Percentiles rank a stretch among this genome's conserved stretches.
These are phyloP conservation scores for Pangasius mekongensis DNA, from an alignment of 2,797 vertebrate genomes.

Conservation along the genomic window DNA sequence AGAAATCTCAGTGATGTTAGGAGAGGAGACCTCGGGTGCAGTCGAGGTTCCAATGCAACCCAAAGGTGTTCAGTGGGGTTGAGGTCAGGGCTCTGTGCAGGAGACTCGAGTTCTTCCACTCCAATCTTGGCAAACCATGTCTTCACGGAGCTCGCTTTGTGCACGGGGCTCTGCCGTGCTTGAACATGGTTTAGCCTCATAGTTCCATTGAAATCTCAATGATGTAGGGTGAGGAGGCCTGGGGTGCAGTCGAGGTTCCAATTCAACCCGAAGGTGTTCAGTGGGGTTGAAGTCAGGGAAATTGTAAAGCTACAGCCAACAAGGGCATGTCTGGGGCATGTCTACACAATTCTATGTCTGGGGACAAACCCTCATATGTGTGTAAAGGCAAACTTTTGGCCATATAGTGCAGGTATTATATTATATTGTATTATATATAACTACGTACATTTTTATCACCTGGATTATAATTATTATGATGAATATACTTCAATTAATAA, in stretches of 20 bases:
- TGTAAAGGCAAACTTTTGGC: neutral
- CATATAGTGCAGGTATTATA: neutral
- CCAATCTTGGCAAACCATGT: neutral
- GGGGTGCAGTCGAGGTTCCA: too few relatives aligned
- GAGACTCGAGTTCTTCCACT: neutral
- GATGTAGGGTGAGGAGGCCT: too few relatives aligned
- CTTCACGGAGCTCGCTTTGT: neutral
- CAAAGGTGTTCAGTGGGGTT: neutral
- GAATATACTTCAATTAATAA: neutral
- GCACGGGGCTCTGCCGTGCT: neutral
- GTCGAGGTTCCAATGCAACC: neutral
- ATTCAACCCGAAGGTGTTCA: too few relatives aligned
- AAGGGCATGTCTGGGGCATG: too few relatives aligned
- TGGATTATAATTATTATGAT: neutral
- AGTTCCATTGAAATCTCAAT: neutral
- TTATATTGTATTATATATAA: too few relatives aligned
- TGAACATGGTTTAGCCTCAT: neutral
- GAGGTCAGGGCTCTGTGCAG: neutral
- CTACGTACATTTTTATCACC: too few relatives aligned
- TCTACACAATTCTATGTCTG: neutral
- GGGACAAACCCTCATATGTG: neutral
- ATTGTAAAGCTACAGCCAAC: neutral
- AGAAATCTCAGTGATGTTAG: neutral
- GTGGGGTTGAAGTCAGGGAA: neutral
- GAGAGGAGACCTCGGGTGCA: neutral